Conservation (phyloP, 2,113 vertebrate species). For the Aptenodytes forsteri region DNA sequence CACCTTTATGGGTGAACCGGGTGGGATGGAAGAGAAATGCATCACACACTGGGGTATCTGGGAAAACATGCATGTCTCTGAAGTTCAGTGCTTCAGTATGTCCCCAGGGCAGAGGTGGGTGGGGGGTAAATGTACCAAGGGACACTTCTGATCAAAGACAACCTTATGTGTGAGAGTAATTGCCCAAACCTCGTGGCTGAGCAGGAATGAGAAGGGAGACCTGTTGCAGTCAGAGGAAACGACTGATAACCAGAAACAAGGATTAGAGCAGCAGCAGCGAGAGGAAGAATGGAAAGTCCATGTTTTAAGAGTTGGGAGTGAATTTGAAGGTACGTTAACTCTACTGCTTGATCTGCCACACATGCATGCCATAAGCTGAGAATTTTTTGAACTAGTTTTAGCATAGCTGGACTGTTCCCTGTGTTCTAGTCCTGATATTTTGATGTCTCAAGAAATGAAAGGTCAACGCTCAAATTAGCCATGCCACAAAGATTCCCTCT, state of each 20-base stretch:
- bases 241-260: neutral
- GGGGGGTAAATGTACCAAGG: fast-evolving
- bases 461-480: neutral
- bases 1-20: neutral
- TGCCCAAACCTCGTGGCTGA: neutral
- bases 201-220: neutral
- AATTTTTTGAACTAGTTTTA: neutral
- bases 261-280: neutral
- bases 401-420: neutral
- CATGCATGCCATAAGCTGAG: neutral
- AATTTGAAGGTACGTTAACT: neutral
- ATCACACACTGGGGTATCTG: fast-evolving
- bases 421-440: neutral
- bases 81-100: neutral
- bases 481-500: neutral
- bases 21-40: neutral
- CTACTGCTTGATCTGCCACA: neutral
- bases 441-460: neutral
- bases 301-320: neutral
- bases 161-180: neutral
- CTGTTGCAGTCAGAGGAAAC: neutral
- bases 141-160: neutral
- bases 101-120: neutral
- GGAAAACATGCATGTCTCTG: neutral
- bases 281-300: neutral